Evolutionary conservation across 1,140 invertebrate species (phyloP), one percentile per base, ranked within the genome.

Genomic region (Trachymyrmex cornetzi): DNA sequence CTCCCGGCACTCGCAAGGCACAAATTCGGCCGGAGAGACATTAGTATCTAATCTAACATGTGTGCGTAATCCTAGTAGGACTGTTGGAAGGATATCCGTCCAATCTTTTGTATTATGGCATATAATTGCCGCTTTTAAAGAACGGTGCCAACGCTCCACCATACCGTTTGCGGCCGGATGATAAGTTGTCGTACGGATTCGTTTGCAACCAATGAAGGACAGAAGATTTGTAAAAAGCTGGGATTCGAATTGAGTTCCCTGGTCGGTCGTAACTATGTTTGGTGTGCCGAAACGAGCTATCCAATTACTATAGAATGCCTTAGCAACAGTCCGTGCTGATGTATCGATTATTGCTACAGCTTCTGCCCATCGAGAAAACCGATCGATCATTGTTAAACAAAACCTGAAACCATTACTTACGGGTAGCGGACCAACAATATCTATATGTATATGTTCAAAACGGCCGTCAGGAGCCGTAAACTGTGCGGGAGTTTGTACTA

Each of bases 361-460:
- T 34, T 66, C 77, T 0, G 74, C 57, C 30, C 74, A 77, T 1
- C 74, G n/a, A 0, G 57, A 14, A 14, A 59, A 77, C 0, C 57
- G 2, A 63, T 63, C 57, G 0, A 77, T 63, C 4, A 77, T 12
- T 34, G 50, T 74, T 5, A 74, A 3, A 12, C 71, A 74, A 30
- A 53, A 74, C 19, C 11, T 24, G 16, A 16, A 74, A 0, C 9
- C 22, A 2, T 72, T 30, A 11, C 22, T 27, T 27, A 12, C 14
- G 3, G 64, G 66, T 55, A 72, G 19, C 0, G 72, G 72, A 22
- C 38, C 66, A 3, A 84, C 44, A 3, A 84, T 53, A 22, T 84
- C 80, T 0, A 84, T 9, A n/a, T 84, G 69, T 0, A 84, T 19
- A 3, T 84, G 80, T 1, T 72, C 22, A 12, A 84, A 84, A 5